Conservation (phyloP, 2,888 invertebrate genomes). For the Calephelis perditalis region DNA sequence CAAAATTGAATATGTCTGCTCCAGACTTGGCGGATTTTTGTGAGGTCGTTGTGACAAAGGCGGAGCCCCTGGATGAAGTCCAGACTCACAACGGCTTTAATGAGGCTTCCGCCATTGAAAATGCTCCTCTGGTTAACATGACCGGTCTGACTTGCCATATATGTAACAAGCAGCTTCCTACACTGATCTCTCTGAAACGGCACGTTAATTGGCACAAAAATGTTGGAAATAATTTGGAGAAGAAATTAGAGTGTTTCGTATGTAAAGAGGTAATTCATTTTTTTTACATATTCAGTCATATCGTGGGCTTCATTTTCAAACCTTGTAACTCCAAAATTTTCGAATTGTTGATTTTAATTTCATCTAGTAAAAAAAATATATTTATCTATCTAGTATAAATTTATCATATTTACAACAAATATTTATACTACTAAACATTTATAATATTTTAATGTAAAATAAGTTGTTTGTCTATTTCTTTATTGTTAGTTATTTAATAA, state of each 20-base stretch:
- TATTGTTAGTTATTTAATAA: too few relatives aligned
- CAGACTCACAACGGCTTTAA: constrained; percentile 72
- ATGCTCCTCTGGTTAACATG: constrained; percentile 43
- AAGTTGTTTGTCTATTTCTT: too few relatives aligned
- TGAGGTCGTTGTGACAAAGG: constrained; percentile 76
- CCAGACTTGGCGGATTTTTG: constrained; percentile 72
- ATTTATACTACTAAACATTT: too few relatives aligned
- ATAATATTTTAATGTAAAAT: too few relatives aligned
- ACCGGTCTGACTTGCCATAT: constrained; percentile 64
- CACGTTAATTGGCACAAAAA: constrained; percentile 69
- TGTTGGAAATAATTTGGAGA: constrained; percentile 57
- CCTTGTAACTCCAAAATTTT: too few relatives aligned
- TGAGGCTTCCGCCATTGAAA: constrained; percentile 44
- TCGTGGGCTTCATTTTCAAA: too few relatives aligned
- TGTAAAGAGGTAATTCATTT: constrained; percentile 58
- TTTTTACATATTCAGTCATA: background rate
- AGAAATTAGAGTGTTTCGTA: constrained; percentile 59
- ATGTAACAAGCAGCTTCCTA: constrained; percentile 65
- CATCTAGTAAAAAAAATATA: too few relatives aligned
- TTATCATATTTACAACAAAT: too few relatives aligned
- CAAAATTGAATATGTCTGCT: constrained; percentile 32
- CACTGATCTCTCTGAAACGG: constrained; percentile 60
- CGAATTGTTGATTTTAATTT: too few relatives aligned
- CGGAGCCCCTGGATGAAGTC: constrained; percentile 70
- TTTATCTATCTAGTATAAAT: too few relatives aligned